Base-by-base conservation (phyloP, 1,140 invertebrate species). In the Bicyclus anynana region DNA sequence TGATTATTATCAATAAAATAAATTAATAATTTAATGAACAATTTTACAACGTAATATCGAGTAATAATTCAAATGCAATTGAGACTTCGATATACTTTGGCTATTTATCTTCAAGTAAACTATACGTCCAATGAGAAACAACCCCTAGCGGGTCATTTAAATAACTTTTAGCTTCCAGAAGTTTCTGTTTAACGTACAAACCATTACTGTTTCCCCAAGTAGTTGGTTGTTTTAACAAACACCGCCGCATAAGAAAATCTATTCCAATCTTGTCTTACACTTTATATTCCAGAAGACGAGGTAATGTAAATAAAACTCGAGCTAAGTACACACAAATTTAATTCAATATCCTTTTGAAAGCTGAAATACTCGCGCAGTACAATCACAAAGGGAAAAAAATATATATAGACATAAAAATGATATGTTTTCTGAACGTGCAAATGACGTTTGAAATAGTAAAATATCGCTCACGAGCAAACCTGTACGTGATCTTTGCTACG, bases 381-480 rank as follows among this genome's bases (percentile, higher is more conserved):
- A 59, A 53, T 53, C 29, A 53, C 37, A 55, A 5, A 46, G 62
- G n/a, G n/a, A n/a, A n/a, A n/a, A 62, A 62, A 62, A 64, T 56
- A 44, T 62, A 61, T 49, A 13, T 29, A 38, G 53, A 63, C 51
- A 72, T 65, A 59, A 66, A 64, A 66, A 62, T 65, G 60, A 72
- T 62, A 65, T 62, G 59, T 65, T 57, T 59, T 35, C 21, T 6
- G 56, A 65, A 65, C 62, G 66, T 69, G 62, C 65, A 61, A 68
- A 61, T 66, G 62, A 65, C 64, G 55, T 72, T 65, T 66, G 52
- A 61, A 72, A 69, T 68, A 63, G 68, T 53, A 57, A 62, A 72
- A 64, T 64, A 65, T 66, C 40, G 54, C 54, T 59, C 38, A 40
- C 49, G 16, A 59, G 56, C 53, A 62, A 60, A 47, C 53, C 40